Evolutionary conservation across 2,797 vertebrate genomes (phyloP).

Genomic region (Xenops minutus): DNA sequence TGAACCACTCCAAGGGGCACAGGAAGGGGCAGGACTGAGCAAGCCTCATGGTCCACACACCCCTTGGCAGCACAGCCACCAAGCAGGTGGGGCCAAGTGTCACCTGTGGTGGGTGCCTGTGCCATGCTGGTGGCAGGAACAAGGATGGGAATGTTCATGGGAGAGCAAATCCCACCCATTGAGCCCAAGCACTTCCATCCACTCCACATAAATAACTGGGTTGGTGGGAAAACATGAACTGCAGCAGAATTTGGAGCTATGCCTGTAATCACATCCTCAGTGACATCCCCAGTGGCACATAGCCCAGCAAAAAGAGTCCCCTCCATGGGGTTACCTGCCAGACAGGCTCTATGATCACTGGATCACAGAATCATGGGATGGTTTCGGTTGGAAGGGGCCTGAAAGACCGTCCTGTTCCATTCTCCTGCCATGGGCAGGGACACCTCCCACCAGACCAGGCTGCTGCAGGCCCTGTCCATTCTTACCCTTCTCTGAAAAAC

Average conservation of each 20-base stretch:
- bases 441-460: background rate
- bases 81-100: background rate
- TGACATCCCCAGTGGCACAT: background rate
- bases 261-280: background rate
- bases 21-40: background rate
- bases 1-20: background rate
- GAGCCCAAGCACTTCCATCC: background rate
- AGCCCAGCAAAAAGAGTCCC: background rate
- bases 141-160: accelerated
- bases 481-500: background rate
- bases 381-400: background rate
- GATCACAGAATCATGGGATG: background rate
- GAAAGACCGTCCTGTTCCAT: background rate
- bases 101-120: accelerated
- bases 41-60: too few relatives aligned
- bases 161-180: background rate
- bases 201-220: background rate
- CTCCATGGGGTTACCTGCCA: background rate
- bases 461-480: background rate
- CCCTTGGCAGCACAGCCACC: background rate
- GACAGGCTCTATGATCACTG: background rate
- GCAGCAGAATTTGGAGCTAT: background rate
- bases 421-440: background rate
- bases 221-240: background rate
- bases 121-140: background rate